A percentile compares a stretch with the other conserved stretches of the same genome.
Evolutionary conservation across 2,888 invertebrate genomes (phyloP).

Genomic region (Hymenopus coronatus): DNA sequence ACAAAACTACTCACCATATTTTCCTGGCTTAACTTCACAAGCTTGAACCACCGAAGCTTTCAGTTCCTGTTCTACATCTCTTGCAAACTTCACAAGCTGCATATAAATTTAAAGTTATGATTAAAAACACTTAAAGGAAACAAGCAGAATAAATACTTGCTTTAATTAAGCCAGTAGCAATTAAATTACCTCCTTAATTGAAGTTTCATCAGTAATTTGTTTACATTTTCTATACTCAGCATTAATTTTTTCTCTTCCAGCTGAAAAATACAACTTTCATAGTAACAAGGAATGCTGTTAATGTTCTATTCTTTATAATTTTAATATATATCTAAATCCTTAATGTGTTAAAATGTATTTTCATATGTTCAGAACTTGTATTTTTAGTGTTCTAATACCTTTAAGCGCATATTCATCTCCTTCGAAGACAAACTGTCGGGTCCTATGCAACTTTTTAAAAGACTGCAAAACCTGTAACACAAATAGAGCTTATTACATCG

Average conservation of each 20-base stretch:
- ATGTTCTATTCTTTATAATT: neutral
- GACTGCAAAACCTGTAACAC: constrained; percentile 59
- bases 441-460: constrained; percentile 71
- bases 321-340: neutral
- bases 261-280: constrained; percentile 41
- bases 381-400: constrained; percentile 40
- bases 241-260: constrained; percentile 70
- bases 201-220: constrained; percentile 54
- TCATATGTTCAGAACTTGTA: neutral
- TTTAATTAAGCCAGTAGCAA: neutral
- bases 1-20: constrained; percentile 55
- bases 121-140: too few relatives aligned
- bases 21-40: constrained; percentile 62
- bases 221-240: constrained; percentile 69
- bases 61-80: constrained; percentile 67
- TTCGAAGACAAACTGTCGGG: constrained; percentile 63
- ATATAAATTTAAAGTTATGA: constrained; percentile 38
- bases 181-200: constrained; percentile 62
- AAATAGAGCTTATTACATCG: neutral
- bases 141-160: neutral
- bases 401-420: constrained; percentile 62
- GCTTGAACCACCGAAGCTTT: constrained; percentile 73
- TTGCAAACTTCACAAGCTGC: constrained; percentile 65
- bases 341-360: neutral
- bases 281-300: neutral